Evolutionary conservation across 92 coral and sea anemone genomes (phyloP).

Genomic region (Phenganax marumi): DNA sequence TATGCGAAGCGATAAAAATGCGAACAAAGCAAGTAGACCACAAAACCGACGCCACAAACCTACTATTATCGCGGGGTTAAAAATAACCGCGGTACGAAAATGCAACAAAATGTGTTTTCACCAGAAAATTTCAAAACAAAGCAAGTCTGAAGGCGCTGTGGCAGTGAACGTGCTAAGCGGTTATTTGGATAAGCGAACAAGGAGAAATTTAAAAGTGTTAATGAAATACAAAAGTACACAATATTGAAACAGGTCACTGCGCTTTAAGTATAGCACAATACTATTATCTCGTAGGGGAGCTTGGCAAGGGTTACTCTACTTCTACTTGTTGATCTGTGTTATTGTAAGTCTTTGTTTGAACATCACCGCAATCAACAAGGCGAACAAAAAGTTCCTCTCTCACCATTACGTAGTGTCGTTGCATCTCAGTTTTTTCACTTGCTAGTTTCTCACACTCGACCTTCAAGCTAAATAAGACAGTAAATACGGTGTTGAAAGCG

Average conservation of each 20-base stretch:
- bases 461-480: slow-evolving; percentile 96
- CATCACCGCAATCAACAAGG: not conserved
- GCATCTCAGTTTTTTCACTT: slow-evolving; percentile 99
- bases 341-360: not conserved
- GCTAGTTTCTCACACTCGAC: slow-evolving; percentile 99
- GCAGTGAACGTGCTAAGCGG: slow-evolving; percentile 10
- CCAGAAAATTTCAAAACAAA: slow-evolving; percentile 37
- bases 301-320: slow-evolving; percentile 20
- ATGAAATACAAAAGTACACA: slow-evolving; percentile 28
- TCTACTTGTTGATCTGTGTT: slow-evolving; percentile 30
- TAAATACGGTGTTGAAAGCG: slow-evolving; percentile 99
- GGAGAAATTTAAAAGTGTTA: not conserved
- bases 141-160: not conserved
- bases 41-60: slow-evolving; percentile 24
- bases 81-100: slow-evolving; percentile 36
- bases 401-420: slow-evolving; percentile 98
- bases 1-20: slow-evolving; percentile 1
- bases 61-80: slow-evolving; percentile 26
- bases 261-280: slow-evolving; percentile 33
- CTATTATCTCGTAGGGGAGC: slow-evolving; percentile 48
- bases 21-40: not conserved
- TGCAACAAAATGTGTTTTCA: slow-evolving; percentile 27
- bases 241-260: slow-evolving; percentile 30
- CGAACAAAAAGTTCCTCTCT: slow-evolving; percentile 6
- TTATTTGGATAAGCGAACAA: not conserved